Evolutionary conservation across 92 coral and sea anemone species (phyloP), one percentile per base, ranked within the genome.

Genomic region (Micromussa lordhowensis): DNA sequence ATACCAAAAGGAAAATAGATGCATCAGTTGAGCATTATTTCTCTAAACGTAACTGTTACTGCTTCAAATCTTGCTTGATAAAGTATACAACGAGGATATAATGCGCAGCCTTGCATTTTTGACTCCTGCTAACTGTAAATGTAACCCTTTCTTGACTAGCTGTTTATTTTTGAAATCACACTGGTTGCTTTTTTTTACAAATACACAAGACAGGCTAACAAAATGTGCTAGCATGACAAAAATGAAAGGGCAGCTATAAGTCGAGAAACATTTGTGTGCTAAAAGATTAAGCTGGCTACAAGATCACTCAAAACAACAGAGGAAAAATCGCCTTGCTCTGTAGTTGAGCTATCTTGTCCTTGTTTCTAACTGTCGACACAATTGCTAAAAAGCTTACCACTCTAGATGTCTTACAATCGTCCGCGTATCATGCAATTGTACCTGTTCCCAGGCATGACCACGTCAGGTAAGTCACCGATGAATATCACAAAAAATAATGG

Each of bases 231-330:
- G 34, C 79, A 75, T 75, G 54, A 30, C 79, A 75, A 12, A 75
- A 75, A 40, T 18, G 55, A 38, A 35, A 36, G 55, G 14, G 58
- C 79, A 34, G 51, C 79, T 38, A 58, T 75, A 75, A 75, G 79
- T 38, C 79, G 29, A 75, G 79, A 75, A 38, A 75, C 40, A 40
- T 75, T 36, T 75, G 79, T 9, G 79, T 75, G 5, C 53, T 75
- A 35, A 36, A 75, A 38, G 11, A 75, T 38, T 0, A 75, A 30
- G 30, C 79, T 40, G 54, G 29, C 79, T 38, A 38, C 5, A 75
- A 75, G 53, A 75, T 16, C 79, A 75, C 55, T 35, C 79, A 48
- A 48, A 48, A n/a, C n/a, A n/a, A n/a, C n/a, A n/a, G n/a, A n/a
- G n/a, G n/a, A n/a, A n/a, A n/a, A n/a, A n/a, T 29, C 10, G 17